Evolutionary conservation across 2,113 vertebrate species (phyloP), one percentile per base, ranked within the genome.

Genomic region (Tenebrosternarchus preto): DNA sequence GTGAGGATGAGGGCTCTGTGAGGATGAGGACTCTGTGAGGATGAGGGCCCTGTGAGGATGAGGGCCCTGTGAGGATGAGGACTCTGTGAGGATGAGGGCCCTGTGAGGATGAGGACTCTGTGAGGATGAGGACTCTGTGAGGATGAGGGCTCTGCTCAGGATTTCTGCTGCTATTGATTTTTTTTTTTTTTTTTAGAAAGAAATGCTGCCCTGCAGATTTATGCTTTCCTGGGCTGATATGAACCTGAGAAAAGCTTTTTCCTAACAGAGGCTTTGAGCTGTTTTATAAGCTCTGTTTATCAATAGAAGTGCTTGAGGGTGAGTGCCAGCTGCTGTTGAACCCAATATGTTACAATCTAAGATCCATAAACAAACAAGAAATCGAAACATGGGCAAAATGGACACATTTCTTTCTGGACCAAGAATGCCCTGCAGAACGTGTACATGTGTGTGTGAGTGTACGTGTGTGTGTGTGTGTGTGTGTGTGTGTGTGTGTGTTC

Each of bases 81-180:
- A 1, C 39, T 43, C 39, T 43, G 39, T 43, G 39, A 43, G 39
- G 39, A 43, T 43, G 39, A 5, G 2, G 39, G 6, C 39, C 11
- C 39, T 43, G 39, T 43, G 39, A 43, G 39, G 39, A 43, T 43
- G 39, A 43, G 39, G 39, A 4, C 39, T 43, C 39, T 43, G 39
- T 43, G 39, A 9, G 39, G 39, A 43, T 43, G 39, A 5, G 39
- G 39, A 5, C 39, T 43, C 39, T 43, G 2, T 43, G 43, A 50
- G 43, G 43, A 50, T 15, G 43, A 50, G 43, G 43, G 1, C 43
- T 50, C 43, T 50, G 43, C 80, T 80, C 33, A 29, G 72, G 72
- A 66, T 84, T 69, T 73, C 59, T 36, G 31, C 64, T 73, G 53
- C 61, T 84, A 84, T 78, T 25, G 75, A 84, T 74, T 84, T 68